These are phyloP conservation scores for Amazona finschi DNA, from an alignment of 2,797 vertebrate genomes.

Conservation along the genomic window DNA sequence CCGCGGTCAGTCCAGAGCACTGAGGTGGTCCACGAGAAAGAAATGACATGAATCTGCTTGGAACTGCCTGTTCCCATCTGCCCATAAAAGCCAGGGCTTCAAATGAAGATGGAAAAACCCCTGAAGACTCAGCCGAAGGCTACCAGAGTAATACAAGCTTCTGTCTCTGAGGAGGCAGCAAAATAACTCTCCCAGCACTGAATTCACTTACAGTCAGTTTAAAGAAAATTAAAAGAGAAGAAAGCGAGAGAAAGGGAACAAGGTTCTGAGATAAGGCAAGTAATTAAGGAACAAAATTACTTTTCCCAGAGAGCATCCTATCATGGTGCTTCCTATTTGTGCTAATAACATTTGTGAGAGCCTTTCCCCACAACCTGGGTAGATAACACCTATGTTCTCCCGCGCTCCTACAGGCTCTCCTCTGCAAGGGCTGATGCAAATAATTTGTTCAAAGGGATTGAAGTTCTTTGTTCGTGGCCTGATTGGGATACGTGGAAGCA, in stretches of 20 bases:
- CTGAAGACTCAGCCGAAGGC: slow-evolving; percentile 15
- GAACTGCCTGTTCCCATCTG: background rate
- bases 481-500: background rate
- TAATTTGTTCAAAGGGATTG: background rate
- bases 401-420: background rate
- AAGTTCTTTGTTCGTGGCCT: background rate
- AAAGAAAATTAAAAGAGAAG: slow-evolving; percentile 28
- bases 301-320: slow-evolving; percentile 58
- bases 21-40: background rate
- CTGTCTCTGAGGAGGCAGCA: background rate
- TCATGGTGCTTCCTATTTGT: slow-evolving; percentile 45
- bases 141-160: slow-evolving; percentile 10
- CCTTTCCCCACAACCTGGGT: slow-evolving; percentile 34
- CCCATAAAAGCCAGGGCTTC: background rate
- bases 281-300: slow-evolving; percentile 67
- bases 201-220: slow-evolving; percentile 27
- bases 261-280: slow-evolving; percentile 55
- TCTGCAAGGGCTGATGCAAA: slow-evolving; percentile 22
- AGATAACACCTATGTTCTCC: slow-evolving; percentile 39
- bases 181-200: background rate
- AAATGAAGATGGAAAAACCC: background rate
- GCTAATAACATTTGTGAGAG: slow-evolving; percentile 57
- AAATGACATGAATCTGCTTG: background rate
- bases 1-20: background rate
- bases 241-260: background rate